These are phyloP conservation scores for Plectrocnemia conspersa DNA, from an alignment of 1,140 invertebrate species.

Conservation along the genomic window DNA sequence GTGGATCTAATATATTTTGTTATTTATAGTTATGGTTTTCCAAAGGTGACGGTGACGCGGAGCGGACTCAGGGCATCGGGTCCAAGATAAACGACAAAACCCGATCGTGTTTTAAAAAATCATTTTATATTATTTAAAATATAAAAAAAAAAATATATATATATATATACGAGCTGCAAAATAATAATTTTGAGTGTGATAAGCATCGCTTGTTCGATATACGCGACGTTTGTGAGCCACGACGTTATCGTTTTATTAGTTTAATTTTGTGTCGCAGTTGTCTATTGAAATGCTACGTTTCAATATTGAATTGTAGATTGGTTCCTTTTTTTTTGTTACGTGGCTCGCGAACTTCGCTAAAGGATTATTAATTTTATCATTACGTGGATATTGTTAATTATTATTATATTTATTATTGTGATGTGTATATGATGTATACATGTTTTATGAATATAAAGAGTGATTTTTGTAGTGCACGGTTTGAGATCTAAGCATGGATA, in stretches of 20 bases:
- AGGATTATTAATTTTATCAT: background rate
- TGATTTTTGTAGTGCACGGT: constrained; percentile 28
- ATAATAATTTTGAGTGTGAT: constrained; percentile 33
- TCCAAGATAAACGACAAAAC: background rate
- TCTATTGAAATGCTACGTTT: background rate
- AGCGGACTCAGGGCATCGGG: constrained; percentile 17
- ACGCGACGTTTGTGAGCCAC: constrained; percentile 2
- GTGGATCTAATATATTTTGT: constrained; percentile 18
- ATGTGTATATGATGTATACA: constrained; percentile 23
- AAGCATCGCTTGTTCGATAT: constrained; percentile 29
- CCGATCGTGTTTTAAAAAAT: background rate
- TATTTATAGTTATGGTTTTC: constrained; percentile 22
- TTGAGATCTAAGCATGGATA: constrained; percentile 32
- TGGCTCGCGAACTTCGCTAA: background rate
- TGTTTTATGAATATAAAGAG: constrained; percentile 24
- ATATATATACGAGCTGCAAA: constrained; percentile 26
- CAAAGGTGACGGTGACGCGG: constrained; percentile 21
- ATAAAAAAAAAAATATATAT: background rate
- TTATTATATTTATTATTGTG: constrained; percentile 6
- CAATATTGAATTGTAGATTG: background rate
- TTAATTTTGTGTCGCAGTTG: background rate
- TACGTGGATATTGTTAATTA: too few species aligned
- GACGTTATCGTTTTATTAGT: background rate
- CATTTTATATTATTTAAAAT: background rate
- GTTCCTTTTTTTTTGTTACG: background rate